Evolutionary conservation across 2,888 invertebrate genomes (phyloP).

Genomic region (Megastigmus dorsalis): DNA sequence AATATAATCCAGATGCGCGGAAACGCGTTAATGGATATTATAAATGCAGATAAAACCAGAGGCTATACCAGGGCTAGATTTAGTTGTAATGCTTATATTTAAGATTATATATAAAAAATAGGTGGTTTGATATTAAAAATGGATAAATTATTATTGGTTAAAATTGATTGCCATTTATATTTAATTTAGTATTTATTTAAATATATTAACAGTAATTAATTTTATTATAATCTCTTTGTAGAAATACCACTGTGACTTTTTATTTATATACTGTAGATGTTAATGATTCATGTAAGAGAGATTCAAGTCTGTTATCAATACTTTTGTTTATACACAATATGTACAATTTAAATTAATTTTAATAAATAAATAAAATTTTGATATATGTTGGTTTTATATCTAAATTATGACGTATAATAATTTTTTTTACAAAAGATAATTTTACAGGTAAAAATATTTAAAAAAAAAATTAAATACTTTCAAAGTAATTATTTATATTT

Average conservation of each 20-base stretch:
- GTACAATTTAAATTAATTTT: constrained; percentile 37
- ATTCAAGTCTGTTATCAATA: constrained; percentile 38
- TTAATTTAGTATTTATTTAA: constrained; percentile 16
- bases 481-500: constrained; percentile 36
- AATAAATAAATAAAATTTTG: constrained; percentile 49
- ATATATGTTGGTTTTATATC: constrained; percentile 17
- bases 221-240: constrained; percentile 43
- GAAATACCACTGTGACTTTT: constrained; percentile 41
- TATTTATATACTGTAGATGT: constrained; percentile 27
- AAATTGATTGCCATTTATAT: constrained; percentile 13
- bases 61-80: too few relatives aligned
- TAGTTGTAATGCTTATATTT: too few relatives aligned
- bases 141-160: background rate
- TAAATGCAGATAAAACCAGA: too few relatives aligned
- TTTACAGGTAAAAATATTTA: constrained; percentile 35
- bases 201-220: constrained; percentile 39
- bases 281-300: constrained; percentile 36
- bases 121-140: background rate
- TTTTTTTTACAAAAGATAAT: constrained; percentile 37
- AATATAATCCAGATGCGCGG: too few relatives aligned
- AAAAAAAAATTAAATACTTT: constrained; percentile 30
- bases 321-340: constrained; percentile 38
- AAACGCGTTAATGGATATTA: background rate
- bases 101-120: too few relatives aligned
- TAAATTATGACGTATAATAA: constrained; percentile 8